These are phyloP conservation scores for Eupithecia vulgata DNA, from an alignment of 2,888 invertebrate species.

Conservation along the genomic window DNA sequence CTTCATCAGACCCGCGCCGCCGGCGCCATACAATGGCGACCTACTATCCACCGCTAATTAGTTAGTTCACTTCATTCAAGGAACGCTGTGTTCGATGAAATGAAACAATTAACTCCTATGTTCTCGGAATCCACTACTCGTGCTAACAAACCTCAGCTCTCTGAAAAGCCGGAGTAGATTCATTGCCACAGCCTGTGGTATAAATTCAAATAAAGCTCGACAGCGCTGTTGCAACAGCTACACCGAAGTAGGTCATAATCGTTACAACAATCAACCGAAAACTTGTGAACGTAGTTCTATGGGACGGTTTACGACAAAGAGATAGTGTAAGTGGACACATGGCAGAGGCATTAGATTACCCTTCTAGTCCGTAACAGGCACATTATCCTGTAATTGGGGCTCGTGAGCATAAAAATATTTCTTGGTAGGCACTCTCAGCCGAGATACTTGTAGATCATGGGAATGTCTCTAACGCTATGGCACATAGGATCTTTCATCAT, in stretches of 20 bases:
- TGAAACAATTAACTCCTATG: constrained; percentile 60
- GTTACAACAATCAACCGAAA: constrained; percentile 75
- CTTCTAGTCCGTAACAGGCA: constrained; percentile 64
- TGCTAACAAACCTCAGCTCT: constrained; percentile 43
- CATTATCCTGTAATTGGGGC: constrained; percentile 75
- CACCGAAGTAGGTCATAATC: constrained; percentile 70
- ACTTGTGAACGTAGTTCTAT: constrained; percentile 50
- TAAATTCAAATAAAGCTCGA: constrained; percentile 63
- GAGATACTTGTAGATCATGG: constrained; percentile 53
- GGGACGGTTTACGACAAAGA: constrained; percentile 52
- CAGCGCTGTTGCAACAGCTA: constrained; percentile 56
- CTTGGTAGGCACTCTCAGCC: constrained; percentile 44
- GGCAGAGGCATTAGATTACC: constrained; percentile 70
- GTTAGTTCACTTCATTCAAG: constrained; percentile 71
- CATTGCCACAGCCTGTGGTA: constrained; percentile 41
- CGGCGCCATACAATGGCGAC: constrained; percentile 65
- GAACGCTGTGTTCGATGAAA: constrained; percentile 64
- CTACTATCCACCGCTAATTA: constrained; percentile 76
- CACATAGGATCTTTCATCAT: background rate
- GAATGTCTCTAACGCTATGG: constrained; percentile 30
- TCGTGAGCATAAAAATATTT: constrained; percentile 75
- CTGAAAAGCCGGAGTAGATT: constrained; percentile 34
- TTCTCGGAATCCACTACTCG: constrained; percentile 51
- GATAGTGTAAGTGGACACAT: constrained; percentile 65
- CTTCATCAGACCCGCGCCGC: constrained; percentile 68